These are phyloP conservation scores for Stomorhina lunata DNA, from an alignment of 2,888 invertebrate genomes.

Conservation along the genomic window DNA sequence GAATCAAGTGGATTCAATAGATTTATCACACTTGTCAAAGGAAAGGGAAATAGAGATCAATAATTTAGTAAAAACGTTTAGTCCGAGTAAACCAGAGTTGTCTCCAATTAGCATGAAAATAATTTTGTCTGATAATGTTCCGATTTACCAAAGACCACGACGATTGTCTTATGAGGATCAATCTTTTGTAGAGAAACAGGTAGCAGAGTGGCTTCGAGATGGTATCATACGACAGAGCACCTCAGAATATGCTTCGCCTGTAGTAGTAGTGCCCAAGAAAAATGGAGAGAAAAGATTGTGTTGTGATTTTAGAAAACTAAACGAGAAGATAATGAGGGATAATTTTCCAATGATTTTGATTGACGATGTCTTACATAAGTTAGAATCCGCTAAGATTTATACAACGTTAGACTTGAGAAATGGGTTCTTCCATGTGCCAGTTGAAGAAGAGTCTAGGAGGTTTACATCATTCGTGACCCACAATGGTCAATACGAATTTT, in stretches of 20 bases:
- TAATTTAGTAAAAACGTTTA: not conserved
- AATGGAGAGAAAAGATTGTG: slow-evolving; percentile 68
- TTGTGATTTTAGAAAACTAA: slow-evolving; percentile 71
- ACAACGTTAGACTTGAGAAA: too few species aligned
- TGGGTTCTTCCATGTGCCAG: slow-evolving; percentile 62
- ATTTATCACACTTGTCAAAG: not conserved
- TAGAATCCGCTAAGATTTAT: slow-evolving; percentile 50
- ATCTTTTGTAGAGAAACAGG: slow-evolving; percentile 68
- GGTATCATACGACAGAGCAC: slow-evolving; percentile 71
- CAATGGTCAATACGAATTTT: too few species aligned
- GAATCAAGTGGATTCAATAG: not conserved
- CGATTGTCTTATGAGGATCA: slow-evolving; percentile 52
- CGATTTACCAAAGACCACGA: slow-evolving; percentile 52
- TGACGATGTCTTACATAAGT: slow-evolving; percentile 46
- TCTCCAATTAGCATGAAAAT: slow-evolving; percentile 58
- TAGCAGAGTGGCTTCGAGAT: slow-evolving; percentile 71
- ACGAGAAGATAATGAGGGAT: slow-evolving; percentile 43
- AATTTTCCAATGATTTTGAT: slow-evolving; percentile 55
- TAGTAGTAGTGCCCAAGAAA: slow-evolving; percentile 68
- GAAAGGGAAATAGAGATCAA: not conserved
- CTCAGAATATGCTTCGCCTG: slow-evolving; percentile 72
- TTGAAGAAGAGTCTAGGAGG: slow-evolving; percentile 47
- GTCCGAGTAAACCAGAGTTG: not conserved
- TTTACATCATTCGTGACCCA: too few species aligned
- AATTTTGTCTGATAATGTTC: slow-evolving; percentile 45